These are phyloP conservation scores for Meloidogyne exigua DNA, from an alignment of 1,140 invertebrate genomes.

Conservation along the genomic window DNA sequence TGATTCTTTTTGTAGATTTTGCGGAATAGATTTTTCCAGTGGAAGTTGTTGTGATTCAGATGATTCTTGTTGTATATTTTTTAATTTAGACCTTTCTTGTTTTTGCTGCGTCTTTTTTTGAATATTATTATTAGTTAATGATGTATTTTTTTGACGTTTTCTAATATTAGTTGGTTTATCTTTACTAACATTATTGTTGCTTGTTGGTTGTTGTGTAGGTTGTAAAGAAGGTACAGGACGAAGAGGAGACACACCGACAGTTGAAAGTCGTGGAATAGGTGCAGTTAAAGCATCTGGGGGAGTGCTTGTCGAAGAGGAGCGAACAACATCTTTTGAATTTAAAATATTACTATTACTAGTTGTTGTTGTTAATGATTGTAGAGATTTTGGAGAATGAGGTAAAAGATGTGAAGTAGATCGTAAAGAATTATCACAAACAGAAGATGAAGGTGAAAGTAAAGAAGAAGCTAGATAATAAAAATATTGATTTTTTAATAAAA, in stretches of 20 bases:
- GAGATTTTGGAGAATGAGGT: background rate
- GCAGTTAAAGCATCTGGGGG: background rate
- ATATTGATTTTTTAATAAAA: too few species aligned
- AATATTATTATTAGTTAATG: background rate
- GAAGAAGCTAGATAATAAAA: too few species aligned
- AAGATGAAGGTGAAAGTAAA: too few species aligned
- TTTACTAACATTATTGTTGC: background rate
- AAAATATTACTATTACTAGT: too few species aligned
- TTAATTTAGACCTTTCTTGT: background rate
- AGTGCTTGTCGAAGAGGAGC: background rate
- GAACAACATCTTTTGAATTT: slow-evolving; percentile 3
- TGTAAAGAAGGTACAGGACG: background rate
- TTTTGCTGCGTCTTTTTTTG: background rate
- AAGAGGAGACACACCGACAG: background rate
- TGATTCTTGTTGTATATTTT: background rate
- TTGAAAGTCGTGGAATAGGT: background rate
- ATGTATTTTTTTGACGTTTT: background rate
- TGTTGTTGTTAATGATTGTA: background rate
- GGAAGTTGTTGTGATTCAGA: too few species aligned
- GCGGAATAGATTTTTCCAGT: too few species aligned
- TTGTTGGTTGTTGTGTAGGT: background rate
- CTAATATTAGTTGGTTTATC: background rate
- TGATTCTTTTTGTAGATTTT: too few species aligned
- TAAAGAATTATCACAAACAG: background rate
- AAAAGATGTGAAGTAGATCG: background rate